Evolutionary conservation across 2,888 invertebrate species (phyloP).

Genomic region (Limulus polyphemus): DNA sequence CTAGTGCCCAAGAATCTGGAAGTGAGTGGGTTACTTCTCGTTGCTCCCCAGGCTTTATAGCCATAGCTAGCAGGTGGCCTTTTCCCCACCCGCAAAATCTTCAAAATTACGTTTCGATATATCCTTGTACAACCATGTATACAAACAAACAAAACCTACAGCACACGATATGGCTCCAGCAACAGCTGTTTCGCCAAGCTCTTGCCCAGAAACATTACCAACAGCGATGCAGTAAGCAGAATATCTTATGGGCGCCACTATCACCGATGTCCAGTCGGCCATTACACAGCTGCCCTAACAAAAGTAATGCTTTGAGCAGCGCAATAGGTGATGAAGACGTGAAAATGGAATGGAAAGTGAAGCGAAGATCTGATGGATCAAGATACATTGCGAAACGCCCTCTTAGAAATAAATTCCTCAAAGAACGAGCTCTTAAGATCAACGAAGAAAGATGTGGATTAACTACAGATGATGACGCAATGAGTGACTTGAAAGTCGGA

Average conservation of each 20-base stretch:
- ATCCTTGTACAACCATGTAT: slow-evolving; percentile 50
- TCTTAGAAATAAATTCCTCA: slow-evolving; percentile 50
- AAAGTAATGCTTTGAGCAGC: background rate
- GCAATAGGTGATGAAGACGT: slow-evolving; percentile 2
- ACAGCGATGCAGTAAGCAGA: background rate
- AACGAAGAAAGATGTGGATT: slow-evolving; percentile 53
- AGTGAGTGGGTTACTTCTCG: no score
- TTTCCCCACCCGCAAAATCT: no score
- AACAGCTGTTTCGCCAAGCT: slow-evolving; percentile 44
- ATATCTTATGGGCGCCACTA: background rate
- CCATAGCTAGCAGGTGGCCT: no score
- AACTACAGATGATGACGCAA: slow-evolving; percentile 62
- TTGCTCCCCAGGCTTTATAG: no score
- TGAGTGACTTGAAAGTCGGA: slow-evolving; percentile 59
- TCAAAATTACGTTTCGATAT: slow-evolving; percentile 16
- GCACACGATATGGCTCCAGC: slow-evolving; percentile 55
- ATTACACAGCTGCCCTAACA: background rate
- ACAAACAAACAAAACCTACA: slow-evolving; percentile 54
- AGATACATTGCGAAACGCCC: slow-evolving; percentile 61
- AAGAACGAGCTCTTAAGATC: slow-evolving; percentile 53
- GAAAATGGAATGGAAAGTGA: slow-evolving; percentile 54
- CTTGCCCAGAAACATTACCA: slow-evolving; percentile 25
- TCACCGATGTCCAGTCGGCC: background rate
- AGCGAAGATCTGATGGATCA: slow-evolving; percentile 58
- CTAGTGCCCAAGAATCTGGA: slow-evolving; percentile 7